Evolutionary conservation across 2,888 invertebrate genomes (phyloP).

Genomic region (Cepaea hortensis): DNA sequence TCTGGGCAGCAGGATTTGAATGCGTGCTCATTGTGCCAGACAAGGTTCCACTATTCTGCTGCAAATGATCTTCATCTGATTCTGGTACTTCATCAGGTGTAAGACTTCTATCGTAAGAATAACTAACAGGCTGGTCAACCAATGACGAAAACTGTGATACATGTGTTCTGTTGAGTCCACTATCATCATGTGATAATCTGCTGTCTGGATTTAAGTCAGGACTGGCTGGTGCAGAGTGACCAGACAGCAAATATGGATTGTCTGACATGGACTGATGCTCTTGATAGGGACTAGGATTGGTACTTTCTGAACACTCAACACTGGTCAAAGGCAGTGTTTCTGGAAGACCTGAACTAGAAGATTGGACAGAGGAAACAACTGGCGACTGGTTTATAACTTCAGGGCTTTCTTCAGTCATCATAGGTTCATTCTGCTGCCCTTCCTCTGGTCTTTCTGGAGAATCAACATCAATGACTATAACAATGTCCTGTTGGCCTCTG

Average conservation of each 20-base stretch:
- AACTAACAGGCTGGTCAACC: too few species aligned
- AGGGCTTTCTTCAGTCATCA: background rate
- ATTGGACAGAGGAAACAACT: background rate
- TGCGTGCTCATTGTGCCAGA: background rate
- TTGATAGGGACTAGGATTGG: background rate
- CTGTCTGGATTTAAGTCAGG: background rate
- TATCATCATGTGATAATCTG: background rate
- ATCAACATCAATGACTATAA: slow-evolving; percentile 43
- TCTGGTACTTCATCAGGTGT: background rate
- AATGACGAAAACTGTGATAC: background rate
- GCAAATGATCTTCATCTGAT: background rate
- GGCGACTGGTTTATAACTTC: background rate
- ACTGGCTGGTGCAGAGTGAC: background rate
- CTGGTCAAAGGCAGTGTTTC: too few species aligned
- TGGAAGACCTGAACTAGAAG: background rate
- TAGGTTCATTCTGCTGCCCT: background rate
- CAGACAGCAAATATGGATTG: background rate
- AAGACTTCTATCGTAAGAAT: background rate
- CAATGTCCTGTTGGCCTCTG: slow-evolving; percentile 22
- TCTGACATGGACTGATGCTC: background rate
- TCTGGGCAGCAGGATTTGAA: background rate
- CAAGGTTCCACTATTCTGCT: background rate
- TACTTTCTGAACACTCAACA: background rate
- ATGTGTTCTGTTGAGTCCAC: too few species aligned
- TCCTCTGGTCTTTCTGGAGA: slow-evolving; percentile 31